phyloP scores from a whole-genome alignment of 92 coral and sea anemone genomes.

The Bergia sp. region DNA sequence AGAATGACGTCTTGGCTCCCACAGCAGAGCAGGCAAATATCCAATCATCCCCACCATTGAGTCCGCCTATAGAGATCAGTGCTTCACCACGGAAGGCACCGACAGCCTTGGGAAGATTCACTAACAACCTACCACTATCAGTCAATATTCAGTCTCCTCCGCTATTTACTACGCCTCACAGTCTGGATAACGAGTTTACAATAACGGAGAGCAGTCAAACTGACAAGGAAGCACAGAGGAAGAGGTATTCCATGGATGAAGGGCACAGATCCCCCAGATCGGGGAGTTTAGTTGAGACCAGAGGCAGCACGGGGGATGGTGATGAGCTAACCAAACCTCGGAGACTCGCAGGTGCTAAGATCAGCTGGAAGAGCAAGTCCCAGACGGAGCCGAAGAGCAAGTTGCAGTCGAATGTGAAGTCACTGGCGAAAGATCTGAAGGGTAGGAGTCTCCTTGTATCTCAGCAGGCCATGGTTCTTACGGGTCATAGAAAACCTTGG shows the following conservation, averaged over 20 bases:
- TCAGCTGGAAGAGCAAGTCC: constrained; percentile 72
- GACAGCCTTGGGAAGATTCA: not conserved
- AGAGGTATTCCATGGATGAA: constrained; percentile 21
- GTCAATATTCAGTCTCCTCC: constrained; percentile 36
- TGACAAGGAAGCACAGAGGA: constrained; percentile 22
- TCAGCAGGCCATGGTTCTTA: too few relatives aligned
- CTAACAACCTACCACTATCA: constrained; percentile 23
- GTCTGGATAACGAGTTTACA: constrained; percentile 1
- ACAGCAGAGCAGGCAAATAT: not conserved
- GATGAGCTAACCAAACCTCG: constrained; percentile 53
- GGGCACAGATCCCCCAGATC: not conserved
- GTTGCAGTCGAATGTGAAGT: constrained; percentile 61
- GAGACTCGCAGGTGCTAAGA: constrained; percentile 85
- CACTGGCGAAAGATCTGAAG: constrained; percentile 77
- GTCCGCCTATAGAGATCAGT: not conserved
- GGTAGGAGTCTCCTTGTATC: constrained; percentile 44
- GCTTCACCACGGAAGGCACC: not conserved
- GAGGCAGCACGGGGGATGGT: not conserved
- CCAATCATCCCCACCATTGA: not conserved
- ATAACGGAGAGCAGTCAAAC: constrained; percentile 28
- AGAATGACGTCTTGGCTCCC: not conserved
- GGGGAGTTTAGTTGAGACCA: constrained; percentile 11
- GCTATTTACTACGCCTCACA: constrained; percentile 24
- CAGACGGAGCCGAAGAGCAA: constrained; percentile 46
- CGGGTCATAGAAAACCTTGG: too few relatives aligned